A percentile compares a stretch with the other conserved stretches of the same genome.
These are phyloP conservation scores for Macrotis lagotis DNA, from an alignment of 2,113 vertebrate species.

Conservation along the genomic window DNA sequence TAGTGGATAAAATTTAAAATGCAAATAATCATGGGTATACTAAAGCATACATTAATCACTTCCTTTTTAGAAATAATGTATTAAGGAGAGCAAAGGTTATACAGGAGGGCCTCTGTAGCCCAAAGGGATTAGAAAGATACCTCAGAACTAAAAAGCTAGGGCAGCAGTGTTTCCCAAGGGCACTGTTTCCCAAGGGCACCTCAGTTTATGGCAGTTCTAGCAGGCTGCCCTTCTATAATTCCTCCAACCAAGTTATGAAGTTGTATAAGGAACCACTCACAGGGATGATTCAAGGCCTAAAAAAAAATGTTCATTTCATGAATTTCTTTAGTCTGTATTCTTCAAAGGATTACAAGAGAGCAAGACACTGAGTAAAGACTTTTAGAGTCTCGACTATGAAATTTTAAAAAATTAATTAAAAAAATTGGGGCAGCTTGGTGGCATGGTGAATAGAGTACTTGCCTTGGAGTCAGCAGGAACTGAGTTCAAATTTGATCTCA, in stretches of 20 bases:
- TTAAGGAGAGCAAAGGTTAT: background rate
- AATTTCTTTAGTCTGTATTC: background rate
- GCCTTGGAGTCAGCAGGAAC: too few relatives aligned
- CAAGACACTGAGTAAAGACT: background rate
- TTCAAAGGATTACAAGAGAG: background rate
- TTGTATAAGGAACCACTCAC: background rate
- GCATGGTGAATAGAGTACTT: too few relatives aligned
- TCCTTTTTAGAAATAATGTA: background rate
- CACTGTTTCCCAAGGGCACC: background rate
- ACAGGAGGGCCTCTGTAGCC: background rate
- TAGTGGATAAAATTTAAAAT: background rate
- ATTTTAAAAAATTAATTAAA: background rate
- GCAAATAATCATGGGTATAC: background rate
- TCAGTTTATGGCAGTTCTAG: background rate
- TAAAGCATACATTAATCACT: background rate
- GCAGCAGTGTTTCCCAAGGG: background rate
- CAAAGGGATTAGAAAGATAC: background rate
- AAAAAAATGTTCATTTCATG: background rate
- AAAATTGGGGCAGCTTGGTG: too few relatives aligned
- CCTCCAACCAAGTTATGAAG: background rate
- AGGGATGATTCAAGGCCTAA: background rate
- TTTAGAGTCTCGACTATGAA: background rate
- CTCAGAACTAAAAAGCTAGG: background rate
- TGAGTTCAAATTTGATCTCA: too few relatives aligned
- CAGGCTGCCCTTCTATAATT: background rate